Percentiles rank a stretch among this genome's conserved stretches.
phyloP scores from a whole-genome alignment of 1,140 invertebrate genomes.

The Aricia agestis region DNA sequence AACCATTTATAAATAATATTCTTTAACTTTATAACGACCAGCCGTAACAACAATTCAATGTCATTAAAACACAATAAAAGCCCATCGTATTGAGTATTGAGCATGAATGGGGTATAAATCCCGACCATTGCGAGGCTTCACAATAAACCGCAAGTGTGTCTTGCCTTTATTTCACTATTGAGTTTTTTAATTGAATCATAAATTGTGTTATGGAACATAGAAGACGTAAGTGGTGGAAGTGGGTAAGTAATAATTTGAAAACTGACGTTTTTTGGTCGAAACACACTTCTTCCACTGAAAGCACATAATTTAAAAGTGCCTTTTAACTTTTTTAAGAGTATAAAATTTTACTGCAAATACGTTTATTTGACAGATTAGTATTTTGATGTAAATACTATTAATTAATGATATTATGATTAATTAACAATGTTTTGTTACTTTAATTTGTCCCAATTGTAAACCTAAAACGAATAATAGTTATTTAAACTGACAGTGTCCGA shows the following conservation, averaged over 20 bases:
- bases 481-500: conserved; percentile 10
- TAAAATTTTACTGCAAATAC: no score
- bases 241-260: no score
- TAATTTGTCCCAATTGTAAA: neutral
- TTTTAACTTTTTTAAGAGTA: no score
- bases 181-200: neutral
- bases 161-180: neutral
- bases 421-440: no score
- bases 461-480: neutral
- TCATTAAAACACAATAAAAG: neutral
- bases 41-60: neutral
- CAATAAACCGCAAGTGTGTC: neutral
- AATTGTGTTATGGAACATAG: neutral
- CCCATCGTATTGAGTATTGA: neutral
- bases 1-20: no score
- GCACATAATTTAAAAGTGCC: no score
- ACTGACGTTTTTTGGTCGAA: no score
- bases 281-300: no score
- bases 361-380: no score
- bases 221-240: no score
- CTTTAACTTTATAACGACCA: neutral
- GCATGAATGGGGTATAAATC: neutral
- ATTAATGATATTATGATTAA: no score
- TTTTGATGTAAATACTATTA: no score
- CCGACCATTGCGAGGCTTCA: neutral